Evolutionary conservation across 2,797 vertebrate genomes (phyloP).

Genomic region (Crocodylus rhombifer): DNA sequence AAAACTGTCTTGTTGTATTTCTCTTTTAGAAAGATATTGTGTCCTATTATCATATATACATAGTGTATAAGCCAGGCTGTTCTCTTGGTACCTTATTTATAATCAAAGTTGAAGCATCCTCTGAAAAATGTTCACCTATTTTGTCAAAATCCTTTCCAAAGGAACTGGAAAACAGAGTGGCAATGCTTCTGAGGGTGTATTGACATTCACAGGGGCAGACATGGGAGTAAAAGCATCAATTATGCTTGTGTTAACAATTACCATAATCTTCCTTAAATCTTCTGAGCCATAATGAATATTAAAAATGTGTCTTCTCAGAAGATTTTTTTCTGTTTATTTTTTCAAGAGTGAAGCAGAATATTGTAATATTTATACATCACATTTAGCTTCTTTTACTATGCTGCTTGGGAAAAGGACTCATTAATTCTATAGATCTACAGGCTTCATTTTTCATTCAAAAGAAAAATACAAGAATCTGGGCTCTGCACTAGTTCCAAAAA

Average conservation of each 20-base stretch:
- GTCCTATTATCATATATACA: neutral
- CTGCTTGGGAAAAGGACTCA: neutral
- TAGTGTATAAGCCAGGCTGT: neutral
- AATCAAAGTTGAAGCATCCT: neutral
- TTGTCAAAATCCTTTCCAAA: neutral
- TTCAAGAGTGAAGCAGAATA: fast-evolving
- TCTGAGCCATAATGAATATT: neutral
- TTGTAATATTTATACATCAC: neutral
- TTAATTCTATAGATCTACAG: neutral
- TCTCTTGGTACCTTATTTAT: neutral
- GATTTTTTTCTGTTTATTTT: neutral
- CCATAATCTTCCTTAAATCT: conserved; percentile 23
- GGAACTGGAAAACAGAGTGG: neutral
- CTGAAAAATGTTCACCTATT: neutral
- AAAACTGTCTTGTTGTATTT: neutral
- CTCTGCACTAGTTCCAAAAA: neutral
- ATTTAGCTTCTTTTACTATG: neutral
- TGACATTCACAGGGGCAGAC: conserved; percentile 13
- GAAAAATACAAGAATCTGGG: neutral
- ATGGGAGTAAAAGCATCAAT: neutral
- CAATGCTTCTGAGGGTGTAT: neutral
- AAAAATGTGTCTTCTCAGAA: neutral
- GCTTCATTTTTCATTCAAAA: neutral
- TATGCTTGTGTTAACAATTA: conserved; percentile 4
- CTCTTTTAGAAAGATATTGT: neutral